phyloP scores from a whole-genome alignment of 1,140 invertebrate genomes.

The Sesamia nonagrioides region DNA sequence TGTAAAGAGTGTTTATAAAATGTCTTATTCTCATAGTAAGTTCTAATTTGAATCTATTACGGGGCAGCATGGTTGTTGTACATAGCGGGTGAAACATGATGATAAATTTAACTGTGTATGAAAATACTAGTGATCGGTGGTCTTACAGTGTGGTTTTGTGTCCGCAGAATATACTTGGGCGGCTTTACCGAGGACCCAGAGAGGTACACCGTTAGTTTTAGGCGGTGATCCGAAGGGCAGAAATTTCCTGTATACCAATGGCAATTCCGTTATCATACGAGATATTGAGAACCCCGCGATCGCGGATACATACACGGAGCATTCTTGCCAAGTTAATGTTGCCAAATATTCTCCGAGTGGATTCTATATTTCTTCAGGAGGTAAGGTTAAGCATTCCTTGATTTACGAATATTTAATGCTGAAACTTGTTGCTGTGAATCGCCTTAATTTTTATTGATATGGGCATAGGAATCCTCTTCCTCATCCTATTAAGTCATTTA shows the following conservation, averaged over 20 bases:
- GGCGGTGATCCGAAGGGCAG: constrained; percentile 98
- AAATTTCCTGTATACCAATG: constrained; percentile 99
- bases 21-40: constrained; percentile 86
- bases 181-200: constrained; percentile 96
- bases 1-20: constrained; percentile 68
- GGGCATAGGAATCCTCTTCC: neutral
- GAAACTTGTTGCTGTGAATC: constrained; percentile 8
- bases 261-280: constrained; percentile 98
- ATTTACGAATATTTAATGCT: neutral
- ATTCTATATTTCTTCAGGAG: constrained; percentile 99
- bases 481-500: neutral
- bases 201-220: constrained; percentile 97
- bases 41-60: constrained; percentile 52
- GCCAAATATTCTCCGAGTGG: constrained; percentile 99
- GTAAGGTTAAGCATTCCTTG: constrained; percentile 86
- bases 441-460: neutral
- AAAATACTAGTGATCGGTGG: constrained; percentile 50
- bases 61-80: constrained; percentile 50
- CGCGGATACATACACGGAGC: constrained; percentile 98
- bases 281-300: constrained; percentile 98
- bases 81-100: constrained; percentile 34
- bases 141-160: constrained; percentile 56
- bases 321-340: constrained; percentile 97
- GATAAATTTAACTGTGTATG: constrained; percentile 48
- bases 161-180: constrained; percentile 96